Evolutionary conservation across 2,113 vertebrate species (phyloP), one percentile per base, ranked within the genome.

Genomic region (Ictalurus furcatus): DNA sequence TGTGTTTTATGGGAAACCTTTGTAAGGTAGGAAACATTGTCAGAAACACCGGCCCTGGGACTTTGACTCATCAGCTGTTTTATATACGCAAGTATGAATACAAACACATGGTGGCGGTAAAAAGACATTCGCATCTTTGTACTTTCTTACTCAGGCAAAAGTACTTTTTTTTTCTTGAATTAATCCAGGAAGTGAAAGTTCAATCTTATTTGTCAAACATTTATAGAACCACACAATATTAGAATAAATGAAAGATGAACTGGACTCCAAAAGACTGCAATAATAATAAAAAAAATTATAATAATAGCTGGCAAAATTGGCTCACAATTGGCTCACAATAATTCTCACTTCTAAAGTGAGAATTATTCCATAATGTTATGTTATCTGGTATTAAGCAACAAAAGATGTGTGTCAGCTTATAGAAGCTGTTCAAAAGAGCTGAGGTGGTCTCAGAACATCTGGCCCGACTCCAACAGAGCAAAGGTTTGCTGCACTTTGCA

Each of bases 31-130:
- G 71, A 37, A 17, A 74, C 71, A 48, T 14, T 4, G 21, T 48
- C 37, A 44, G 73, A 76, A 76, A 17, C 34, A 40, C 73, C 4
- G 5, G 69, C 14, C 16, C 74, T 25, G 23, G 74, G 74, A 78
- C 73, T 76, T 76, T 76, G 19, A 44, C 44, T 78, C 23, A 48
- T 78, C 14, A 34, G 14, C 14, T 30, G 30, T 86, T 76, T n/a
- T 54, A 12, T 48, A 13, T 13, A 13, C 48, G 54, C 14, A 61
- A 34, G 34, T 16, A 78, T 63, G 6, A 61, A 2, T 11, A 12
- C 23, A 61, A 61, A 63, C 85, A 78, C 85, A 48, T 17, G 85
- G 34, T 78, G 85, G 85, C 71, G 78, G 71, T 48, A 84, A 54
- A 48, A 65, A 25, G 4, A 52, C 59, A 28, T 25, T 9, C 37